A percentile compares a stretch with the other conserved stretches of the same genome.
phyloP scores from a whole-genome alignment of 2,113 vertebrate species.

The Prochilodus magdalenae region DNA sequence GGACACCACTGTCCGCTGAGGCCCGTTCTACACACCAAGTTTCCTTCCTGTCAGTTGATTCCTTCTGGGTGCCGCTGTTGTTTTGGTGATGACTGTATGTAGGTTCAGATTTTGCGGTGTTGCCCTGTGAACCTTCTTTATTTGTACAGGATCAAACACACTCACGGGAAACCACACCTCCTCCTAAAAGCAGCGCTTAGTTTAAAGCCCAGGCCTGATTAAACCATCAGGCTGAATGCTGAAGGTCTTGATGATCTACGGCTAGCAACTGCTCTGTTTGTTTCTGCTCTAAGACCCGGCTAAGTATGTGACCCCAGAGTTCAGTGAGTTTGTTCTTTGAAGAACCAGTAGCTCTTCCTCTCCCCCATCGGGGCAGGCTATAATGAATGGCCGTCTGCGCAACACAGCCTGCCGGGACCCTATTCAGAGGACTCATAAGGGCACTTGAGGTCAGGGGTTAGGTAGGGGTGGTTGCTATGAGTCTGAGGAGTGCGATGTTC shows the following conservation, averaged over 20 bases:
- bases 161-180: too few relatives aligned
- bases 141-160: too few relatives aligned
- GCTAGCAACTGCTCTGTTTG: neutral
- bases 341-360: neutral
- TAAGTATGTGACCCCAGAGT: constrained; percentile 15
- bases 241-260: constrained; percentile 20
- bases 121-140: too few relatives aligned
- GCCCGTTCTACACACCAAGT: too few relatives aligned
- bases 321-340: neutral
- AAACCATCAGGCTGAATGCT: neutral
- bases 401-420: neutral
- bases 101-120: too few relatives aligned
- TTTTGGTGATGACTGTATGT: too few relatives aligned
- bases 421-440: constrained; percentile 6
- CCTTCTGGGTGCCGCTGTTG: too few relatives aligned
- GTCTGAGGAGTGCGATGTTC: neutral
- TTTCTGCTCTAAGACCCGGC: neutral
- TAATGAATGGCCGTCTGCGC: neutral
- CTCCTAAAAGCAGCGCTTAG: too few relatives aligned
- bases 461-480: constrained; percentile 10
- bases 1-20: too few relatives aligned
- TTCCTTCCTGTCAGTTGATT: too few relatives aligned
- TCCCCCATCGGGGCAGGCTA: neutral
- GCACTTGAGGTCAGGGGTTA: constrained; percentile 8
- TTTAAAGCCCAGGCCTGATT: too few relatives aligned